Evolutionary conservation across 1,140 invertebrate genomes (phyloP), one percentile per base, ranked within the genome.

Genomic region (Heliconius eleuchia): DNA sequence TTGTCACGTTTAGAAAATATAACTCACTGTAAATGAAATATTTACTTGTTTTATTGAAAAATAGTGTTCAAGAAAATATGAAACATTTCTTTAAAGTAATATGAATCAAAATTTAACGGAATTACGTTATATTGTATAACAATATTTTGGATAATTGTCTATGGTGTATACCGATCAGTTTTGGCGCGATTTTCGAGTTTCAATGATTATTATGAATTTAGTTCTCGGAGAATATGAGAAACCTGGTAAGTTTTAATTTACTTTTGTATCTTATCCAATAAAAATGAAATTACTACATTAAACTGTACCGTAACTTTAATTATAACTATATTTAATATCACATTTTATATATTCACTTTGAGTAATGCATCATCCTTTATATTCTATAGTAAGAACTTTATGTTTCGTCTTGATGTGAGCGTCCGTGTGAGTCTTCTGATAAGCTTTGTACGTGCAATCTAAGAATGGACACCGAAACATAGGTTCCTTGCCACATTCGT

Each of bases 401-500:
- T 90, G 93, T 89, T 90, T 92, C 19, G 90, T 90, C 83, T 91
- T 88, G 71, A 91, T 86, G 77, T 93, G 89, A 72, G 93, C 92
- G 52, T 94, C 92, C 34, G 95, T 94, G 72, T 91, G 89, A 76
- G 91, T 90, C 87, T 94, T 95, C 89, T 95, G 91, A 86, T 95
- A 94, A 79, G 94, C 94, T 88, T 95, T 95, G 85, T 95, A 92
- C 60, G 93, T 80, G 87, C 94, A 94, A 79, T 95, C 89, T 77
- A 95, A 71, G 77, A 94, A 92, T 19, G 92, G 92, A 83, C 95
- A 95, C 23, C 91, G 85, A 80, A 95, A 95, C 87, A 91, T 94
- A 2, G 95, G 95, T 74, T 94, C 91, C 85, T 95, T 95, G 11
- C 95, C 95, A 79, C 95, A 95, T 80, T 95, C 95, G 76, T 95